Evolutionary conservation across 2,888 invertebrate species (phyloP).

Genomic region (Cinara cedri): DNA sequence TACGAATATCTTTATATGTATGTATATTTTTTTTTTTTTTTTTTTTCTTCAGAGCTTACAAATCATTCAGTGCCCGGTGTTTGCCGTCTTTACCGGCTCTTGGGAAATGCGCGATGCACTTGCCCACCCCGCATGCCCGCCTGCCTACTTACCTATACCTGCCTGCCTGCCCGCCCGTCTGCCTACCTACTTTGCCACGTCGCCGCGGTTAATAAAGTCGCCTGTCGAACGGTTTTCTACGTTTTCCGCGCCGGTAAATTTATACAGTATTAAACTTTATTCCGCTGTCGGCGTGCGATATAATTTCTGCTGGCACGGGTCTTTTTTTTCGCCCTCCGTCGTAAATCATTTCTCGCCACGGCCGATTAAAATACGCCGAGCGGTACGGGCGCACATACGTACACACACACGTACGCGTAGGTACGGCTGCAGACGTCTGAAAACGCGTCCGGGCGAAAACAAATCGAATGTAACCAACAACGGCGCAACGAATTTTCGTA

Average conservation of each 20-base stretch:
- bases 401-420: too few species aligned
- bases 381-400: background rate
- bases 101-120: conserved; percentile 28
- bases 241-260: conserved; percentile 2
- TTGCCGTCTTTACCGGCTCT: conserved; percentile 33
- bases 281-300: background rate
- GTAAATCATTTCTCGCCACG: conserved; percentile 21
- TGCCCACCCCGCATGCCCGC: too few species aligned
- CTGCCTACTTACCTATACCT: too few species aligned
- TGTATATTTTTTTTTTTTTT: conserved; percentile 8
- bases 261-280: background rate
- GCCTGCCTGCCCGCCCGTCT: too few species aligned
- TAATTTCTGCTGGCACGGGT: background rate
- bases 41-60: conserved; percentile 46
- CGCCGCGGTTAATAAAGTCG: conserved; percentile 49
- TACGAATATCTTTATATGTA: too few species aligned
- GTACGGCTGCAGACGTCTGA: too few species aligned
- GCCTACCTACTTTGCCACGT: background rate
- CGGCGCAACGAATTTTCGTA: too few species aligned
- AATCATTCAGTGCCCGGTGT: conserved; percentile 48
- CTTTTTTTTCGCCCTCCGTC: background rate
- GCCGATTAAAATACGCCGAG: conserved; percentile 31
- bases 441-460: too few species aligned
- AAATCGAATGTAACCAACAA: too few species aligned
- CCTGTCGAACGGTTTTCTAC: conserved; percentile 36